phyloP scores from a whole-genome alignment of 2,888 invertebrate species.

The Eurytoma adleriae region DNA sequence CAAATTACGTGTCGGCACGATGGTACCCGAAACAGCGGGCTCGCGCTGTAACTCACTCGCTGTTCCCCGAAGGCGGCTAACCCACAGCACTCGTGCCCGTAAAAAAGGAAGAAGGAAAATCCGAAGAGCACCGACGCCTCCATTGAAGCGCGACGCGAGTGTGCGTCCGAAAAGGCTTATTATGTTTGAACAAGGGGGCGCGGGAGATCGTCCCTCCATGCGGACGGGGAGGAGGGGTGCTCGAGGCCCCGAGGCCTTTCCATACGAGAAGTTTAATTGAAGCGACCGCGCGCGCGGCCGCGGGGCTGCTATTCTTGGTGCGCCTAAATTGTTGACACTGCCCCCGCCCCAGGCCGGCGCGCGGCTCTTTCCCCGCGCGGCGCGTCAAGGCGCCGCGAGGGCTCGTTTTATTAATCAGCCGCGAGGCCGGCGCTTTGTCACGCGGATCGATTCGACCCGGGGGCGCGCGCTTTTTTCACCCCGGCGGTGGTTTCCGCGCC shows the following conservation, averaged over 20 bases:
- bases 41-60: too few relatives aligned
- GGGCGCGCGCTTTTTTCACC: not conserved
- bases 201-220: not conserved
- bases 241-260: not conserved
- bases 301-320: constrained; percentile 25
- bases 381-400: not conserved
- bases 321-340: constrained; percentile 69
- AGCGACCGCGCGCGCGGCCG: not conserved
- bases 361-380: not conserved
- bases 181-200: constrained; percentile 42
- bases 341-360: constrained; percentile 27
- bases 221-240: not conserved
- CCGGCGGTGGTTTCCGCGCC: not conserved
- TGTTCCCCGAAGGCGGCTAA: too few relatives aligned
- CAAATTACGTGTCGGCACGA: too few relatives aligned
- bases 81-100: too few relatives aligned
- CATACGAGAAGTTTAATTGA: constrained; percentile 44
- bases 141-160: too few relatives aligned
- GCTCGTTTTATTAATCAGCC: constrained; percentile 17
- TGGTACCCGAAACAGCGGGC: too few relatives aligned
- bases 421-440: not conserved
- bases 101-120: too few relatives aligned
- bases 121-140: too few relatives aligned
- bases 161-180: constrained; percentile 14
- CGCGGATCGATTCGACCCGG: not conserved